These are phyloP conservation scores for Drosophila anomalata DNA, from an alignment of 2,888 invertebrate genomes.

Conservation along the genomic window DNA sequence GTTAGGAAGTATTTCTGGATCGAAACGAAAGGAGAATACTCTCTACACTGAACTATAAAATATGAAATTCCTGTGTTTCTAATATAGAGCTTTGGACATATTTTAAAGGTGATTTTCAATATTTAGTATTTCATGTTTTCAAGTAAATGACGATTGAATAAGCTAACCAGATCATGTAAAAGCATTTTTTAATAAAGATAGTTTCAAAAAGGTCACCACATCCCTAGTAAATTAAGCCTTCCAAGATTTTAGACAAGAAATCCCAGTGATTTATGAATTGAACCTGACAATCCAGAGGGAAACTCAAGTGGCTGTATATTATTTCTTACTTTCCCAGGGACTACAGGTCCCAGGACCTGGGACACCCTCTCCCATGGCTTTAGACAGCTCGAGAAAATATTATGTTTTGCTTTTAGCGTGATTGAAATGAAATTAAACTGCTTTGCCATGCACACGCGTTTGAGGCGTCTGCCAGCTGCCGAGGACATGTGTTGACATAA, in stretches of 20 bases:
- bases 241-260: constrained; percentile 12
- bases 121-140: no score
- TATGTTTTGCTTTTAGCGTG: constrained; percentile 79
- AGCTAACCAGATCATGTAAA: no score
- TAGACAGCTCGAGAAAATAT: constrained; percentile 77
- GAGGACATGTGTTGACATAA: constrained; percentile 71
- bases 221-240: constrained; percentile 1
- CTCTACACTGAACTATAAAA: neutral
- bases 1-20: neutral
- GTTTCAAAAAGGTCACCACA: neutral
- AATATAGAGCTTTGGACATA: no score
- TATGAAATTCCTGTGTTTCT: no score
- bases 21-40: neutral
- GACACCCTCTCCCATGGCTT: constrained; percentile 4
- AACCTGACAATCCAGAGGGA: constrained; percentile 2
- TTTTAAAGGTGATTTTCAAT: no score
- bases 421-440: constrained; percentile 79
- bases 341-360: neutral
- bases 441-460: constrained; percentile 62
- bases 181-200: neutral
- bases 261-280: constrained; percentile 57
- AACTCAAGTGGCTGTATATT: constrained; percentile 44
- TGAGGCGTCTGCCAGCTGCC: constrained; percentile 70
- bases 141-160: no score
- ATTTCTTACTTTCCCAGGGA: constrained; percentile 59